Evolutionary conservation across 2,888 invertebrate species (phyloP).

Genomic region (Nemotelus pantherinus): DNA sequence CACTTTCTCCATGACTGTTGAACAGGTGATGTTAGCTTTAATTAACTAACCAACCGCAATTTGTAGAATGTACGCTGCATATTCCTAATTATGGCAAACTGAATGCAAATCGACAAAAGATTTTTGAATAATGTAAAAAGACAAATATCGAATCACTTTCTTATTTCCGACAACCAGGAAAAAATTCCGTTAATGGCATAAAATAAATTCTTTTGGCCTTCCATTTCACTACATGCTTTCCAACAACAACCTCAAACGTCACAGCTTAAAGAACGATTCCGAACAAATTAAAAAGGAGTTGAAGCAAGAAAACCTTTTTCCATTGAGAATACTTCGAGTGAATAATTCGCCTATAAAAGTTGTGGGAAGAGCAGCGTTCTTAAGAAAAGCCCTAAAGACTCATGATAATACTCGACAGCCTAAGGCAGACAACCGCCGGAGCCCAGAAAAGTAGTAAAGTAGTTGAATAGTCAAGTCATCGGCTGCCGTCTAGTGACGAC

Average conservation of each 20-base stretch:
- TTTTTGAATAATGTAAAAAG: no score
- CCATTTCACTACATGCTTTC: no score
- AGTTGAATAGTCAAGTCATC: background rate
- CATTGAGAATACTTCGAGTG: conserved; percentile 25
- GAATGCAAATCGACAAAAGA: no score
- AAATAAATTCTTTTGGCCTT: no score
- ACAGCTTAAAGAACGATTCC: background rate
- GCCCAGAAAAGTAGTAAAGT: conserved; percentile 15
- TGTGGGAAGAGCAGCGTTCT: background rate
- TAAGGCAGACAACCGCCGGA: background rate
- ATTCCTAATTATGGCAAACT: no score
- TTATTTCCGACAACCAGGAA: no score
- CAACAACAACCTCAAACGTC: background rate
- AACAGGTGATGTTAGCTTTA: no score
- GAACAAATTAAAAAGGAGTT: conserved; percentile 1
- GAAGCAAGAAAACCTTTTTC: background rate
- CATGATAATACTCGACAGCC: background rate
- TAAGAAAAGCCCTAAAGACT: background rate
- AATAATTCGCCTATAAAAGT: conserved; percentile 8
- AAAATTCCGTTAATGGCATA: no score
- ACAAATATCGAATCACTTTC: no score
- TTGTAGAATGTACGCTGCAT: no score
- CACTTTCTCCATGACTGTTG: no score
- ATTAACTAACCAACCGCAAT: no score
- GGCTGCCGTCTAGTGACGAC: conserved; percentile 20